Base-by-base conservation (phyloP, 2,888 invertebrate species). In the Hedya salicella region DNA sequence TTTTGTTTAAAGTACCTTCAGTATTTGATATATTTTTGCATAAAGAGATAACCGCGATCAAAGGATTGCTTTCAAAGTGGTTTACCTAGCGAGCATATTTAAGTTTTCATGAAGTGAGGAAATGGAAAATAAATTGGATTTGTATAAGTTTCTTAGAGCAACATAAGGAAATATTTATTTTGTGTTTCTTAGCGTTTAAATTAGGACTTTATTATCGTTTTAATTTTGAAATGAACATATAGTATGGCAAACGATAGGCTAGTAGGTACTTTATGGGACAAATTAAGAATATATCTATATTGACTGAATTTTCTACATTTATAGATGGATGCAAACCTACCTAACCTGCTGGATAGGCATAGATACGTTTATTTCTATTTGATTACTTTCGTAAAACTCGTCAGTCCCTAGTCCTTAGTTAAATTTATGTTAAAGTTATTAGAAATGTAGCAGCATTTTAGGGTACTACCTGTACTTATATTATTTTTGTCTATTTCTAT, bases 121-220 rank as follows among this genome's bases (percentile, higher is more conserved):
- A 91, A 92, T 91, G 90, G 92, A 86, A 92, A 89, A 91, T 91
- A 92, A 92, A 91, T 91, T 91, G 87, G 83, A 89, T 91, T 89
- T 88, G 86, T 87, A 87, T 87, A 87, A 89, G 82, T 90, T 89
- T 90, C 91, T 89, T 88, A 88, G 84, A 87, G 83, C 82, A 74
- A 82, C 80, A 81, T 76, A 78, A 75, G 80, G 78, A 81, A 81
- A 83, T 88, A 82, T 90, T 89, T 89, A 88, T 87, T 87, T 88
- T 86, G 85, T 88, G 82, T 80, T 78, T 74, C 72, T 77, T 73
- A 69, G 69, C 78, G 73, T 83, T 86, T 85, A 36, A 36, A 86
- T 82, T 78, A 80, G 75, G 62, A 70, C 66, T 53, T 72, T 19
- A 63, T 68, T 68, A 59, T 65, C 56, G 65, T 62, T 68, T 64